phyloP scores from a whole-genome alignment of 1,140 invertebrate genomes.

The Zophobas morio region DNA sequence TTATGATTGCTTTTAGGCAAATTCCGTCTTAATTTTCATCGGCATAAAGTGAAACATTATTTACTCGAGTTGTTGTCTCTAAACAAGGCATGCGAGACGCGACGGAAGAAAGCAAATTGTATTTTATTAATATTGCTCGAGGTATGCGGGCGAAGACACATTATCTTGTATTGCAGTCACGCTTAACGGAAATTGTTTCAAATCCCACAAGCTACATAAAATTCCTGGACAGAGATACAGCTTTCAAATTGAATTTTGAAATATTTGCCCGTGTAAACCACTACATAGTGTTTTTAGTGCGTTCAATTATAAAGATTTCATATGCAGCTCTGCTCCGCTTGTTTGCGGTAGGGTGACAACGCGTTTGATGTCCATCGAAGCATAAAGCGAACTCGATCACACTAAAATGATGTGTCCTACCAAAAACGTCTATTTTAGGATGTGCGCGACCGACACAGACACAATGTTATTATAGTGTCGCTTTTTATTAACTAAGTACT shows the following conservation, averaged over 20 bases:
- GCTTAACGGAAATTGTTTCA: constrained; percentile 19
- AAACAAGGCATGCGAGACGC: neutral
- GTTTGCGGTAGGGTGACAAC: too few species aligned
- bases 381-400: too few species aligned
- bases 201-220: constrained; percentile 30
- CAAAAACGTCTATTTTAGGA: too few species aligned
- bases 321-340: neutral
- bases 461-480: too few species aligned
- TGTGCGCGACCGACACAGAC: too few species aligned
- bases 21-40: constrained; percentile 10
- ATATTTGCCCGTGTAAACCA: neutral
- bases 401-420: too few species aligned
- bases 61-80: neutral
- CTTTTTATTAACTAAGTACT: too few species aligned
- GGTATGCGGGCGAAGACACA: neutral
- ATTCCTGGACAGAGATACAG: constrained; percentile 27
- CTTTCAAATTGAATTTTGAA: constrained; percentile 36
- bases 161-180: constrained; percentile 28
- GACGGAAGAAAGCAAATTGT: neutral
- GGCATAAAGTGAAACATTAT: constrained; percentile 5
- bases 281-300: constrained; percentile 5
- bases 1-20: constrained; percentile 8
- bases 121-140: neutral
- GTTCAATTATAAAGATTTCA: constrained; percentile 4
- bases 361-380: too few species aligned